phyloP scores from a whole-genome alignment of 1,140 invertebrate species.

The Spodoptera frugiperda region DNA sequence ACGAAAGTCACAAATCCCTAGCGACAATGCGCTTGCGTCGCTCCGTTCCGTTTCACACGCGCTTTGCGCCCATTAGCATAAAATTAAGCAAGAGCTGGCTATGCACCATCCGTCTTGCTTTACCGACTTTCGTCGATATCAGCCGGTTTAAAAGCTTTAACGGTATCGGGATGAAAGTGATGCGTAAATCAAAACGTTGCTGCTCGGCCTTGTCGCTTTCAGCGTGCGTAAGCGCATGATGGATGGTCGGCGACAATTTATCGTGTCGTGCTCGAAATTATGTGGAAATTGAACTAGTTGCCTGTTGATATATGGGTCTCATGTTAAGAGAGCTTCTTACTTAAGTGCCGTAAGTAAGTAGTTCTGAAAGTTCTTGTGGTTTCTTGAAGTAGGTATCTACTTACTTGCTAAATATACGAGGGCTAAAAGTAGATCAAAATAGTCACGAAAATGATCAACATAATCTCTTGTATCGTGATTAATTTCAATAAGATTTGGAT shows the following conservation, averaged over 20 bases:
- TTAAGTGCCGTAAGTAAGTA: not conserved
- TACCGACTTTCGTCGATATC: conserved; percentile 73
- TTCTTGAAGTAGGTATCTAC: too few species aligned
- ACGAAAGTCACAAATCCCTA: conserved; percentile 32
- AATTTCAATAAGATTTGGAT: too few species aligned
- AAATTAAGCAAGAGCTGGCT: conserved; percentile 64
- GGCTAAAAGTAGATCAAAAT: too few species aligned
- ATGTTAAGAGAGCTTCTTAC: not conserved
- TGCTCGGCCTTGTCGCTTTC: conserved; percentile 64
- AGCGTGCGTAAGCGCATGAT: conserved; percentile 51
- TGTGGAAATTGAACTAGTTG: conserved; percentile 40
- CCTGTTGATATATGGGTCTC: conserved; percentile 3
- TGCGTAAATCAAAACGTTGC: conserved; percentile 71
- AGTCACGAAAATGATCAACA: too few species aligned
- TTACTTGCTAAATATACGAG: too few species aligned
- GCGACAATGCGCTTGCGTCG: conserved; percentile 26
- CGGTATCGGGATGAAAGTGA: conserved; percentile 79
- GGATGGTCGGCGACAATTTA: conserved; percentile 36
- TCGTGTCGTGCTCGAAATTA: conserved; percentile 24
- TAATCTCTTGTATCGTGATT: too few species aligned
- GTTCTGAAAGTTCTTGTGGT: not conserved
- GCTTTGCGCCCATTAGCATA: conserved; percentile 55
- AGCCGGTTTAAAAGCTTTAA: conserved; percentile 78
- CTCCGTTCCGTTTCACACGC: conserved; percentile 56
- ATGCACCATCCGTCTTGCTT: conserved; percentile 76